These are phyloP conservation scores for Drosophila subsilvestris DNA, from an alignment of 2,888 invertebrate genomes.

Conservation along the genomic window DNA sequence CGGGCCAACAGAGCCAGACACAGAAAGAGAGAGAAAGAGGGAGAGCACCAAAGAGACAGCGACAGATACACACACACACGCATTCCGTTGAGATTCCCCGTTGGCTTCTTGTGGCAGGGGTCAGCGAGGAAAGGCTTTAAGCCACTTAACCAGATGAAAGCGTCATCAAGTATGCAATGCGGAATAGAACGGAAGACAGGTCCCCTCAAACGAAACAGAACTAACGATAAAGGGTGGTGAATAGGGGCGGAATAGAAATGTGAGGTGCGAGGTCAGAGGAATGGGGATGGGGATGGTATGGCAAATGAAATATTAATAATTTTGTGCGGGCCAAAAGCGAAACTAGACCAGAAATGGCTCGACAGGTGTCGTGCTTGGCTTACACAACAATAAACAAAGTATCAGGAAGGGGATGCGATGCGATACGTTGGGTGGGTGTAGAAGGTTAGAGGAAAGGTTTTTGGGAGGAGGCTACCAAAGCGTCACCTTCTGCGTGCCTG, in stretches of 20 bases:
- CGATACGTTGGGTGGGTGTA: too few relatives aligned
- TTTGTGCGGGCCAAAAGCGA: conserved; percentile 40
- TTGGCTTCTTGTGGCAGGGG: background rate
- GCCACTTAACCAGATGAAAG: conserved; percentile 76
- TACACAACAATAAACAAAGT: conserved; percentile 74
- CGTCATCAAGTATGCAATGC: conserved; percentile 72
- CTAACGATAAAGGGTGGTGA: conserved; percentile 1
- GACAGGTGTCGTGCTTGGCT: conserved; percentile 74
- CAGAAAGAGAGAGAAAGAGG: background rate
- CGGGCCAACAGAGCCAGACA: background rate
- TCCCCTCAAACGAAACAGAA: conserved; percentile 13
- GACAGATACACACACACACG: conserved; percentile 1
- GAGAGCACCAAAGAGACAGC: background rate
- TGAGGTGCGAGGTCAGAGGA: background rate
- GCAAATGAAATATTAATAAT: conserved; percentile 76
- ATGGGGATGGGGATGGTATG: conserved; percentile 7
- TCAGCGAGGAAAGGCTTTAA: conserved; percentile 64
- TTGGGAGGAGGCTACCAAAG: conserved; percentile 4
- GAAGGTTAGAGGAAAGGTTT: background rate
- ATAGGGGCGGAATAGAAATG: background rate
- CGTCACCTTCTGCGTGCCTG: conserved; percentile 61
- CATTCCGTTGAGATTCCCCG: background rate
- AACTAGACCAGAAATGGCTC: conserved; percentile 69
- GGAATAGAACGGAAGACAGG: conserved; percentile 19
- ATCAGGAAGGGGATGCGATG: conserved; percentile 16